Percentiles rank a stretch among this genome's conserved stretches.
Evolutionary conservation across 92 coral and sea anemone species (phyloP).

Genomic region (Palythoa grandis): DNA sequence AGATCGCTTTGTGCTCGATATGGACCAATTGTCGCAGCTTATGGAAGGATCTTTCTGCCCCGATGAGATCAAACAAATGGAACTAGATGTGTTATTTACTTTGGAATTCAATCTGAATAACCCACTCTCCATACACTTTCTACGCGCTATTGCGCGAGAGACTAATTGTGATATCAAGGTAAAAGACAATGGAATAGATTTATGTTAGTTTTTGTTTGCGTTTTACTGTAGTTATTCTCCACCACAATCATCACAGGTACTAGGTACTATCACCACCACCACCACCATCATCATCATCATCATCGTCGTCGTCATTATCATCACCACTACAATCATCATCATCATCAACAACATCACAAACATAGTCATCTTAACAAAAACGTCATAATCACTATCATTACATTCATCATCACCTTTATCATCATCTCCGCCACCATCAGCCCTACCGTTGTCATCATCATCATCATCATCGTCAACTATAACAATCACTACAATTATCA

Average conservation of each 20-base stretch:
- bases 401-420: background rate
- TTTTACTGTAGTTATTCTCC: background rate
- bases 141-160: conserved; percentile 64
- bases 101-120: conserved; percentile 54
- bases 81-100: conserved; percentile 40
- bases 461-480: background rate
- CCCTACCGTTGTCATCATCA: background rate
- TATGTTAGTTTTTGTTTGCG: background rate
- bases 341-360: background rate
- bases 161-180: conserved; percentile 44
- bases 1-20: conserved; percentile 66
- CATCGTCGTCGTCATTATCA: background rate
- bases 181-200: background rate
- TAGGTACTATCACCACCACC: background rate
- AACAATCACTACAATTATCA: background rate
- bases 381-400: background rate
- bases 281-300: background rate
- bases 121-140: conserved; percentile 67
- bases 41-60: conserved; percentile 56
- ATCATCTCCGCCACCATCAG: background rate
- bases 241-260: background rate
- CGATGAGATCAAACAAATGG: conserved; percentile 58
- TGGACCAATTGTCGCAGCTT: conserved; percentile 50
- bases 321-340: background rate
- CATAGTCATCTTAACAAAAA: background rate